These are phyloP conservation scores for Drosophila antonietae DNA, from an alignment of 2,888 invertebrate genomes.

Conservation along the genomic window DNA sequence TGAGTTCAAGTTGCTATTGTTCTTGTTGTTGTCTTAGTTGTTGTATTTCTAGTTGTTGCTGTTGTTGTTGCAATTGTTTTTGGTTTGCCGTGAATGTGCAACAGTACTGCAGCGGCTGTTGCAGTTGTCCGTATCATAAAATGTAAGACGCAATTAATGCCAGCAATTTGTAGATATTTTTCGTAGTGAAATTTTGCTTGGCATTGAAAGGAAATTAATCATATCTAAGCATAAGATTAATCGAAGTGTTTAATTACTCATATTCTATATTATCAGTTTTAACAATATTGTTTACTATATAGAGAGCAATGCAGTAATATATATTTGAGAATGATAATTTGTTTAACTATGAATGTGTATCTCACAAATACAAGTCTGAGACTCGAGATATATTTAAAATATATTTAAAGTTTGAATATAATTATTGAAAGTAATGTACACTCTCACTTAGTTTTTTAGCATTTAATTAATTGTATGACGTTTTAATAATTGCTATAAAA, in stretches of 20 bases:
- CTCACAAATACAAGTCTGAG: too few species aligned
- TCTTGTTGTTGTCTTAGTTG: slow-evolving; percentile 29
- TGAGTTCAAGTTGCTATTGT: slow-evolving; percentile 61
- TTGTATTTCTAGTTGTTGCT: slow-evolving; percentile 17
- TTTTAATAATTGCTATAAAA: too few species aligned
- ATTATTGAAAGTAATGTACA: too few species aligned
- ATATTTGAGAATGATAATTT: too few species aligned
- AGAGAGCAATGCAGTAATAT: too few species aligned
- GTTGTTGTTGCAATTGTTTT: slow-evolving; percentile 30
- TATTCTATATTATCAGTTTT: too few species aligned
- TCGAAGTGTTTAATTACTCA: neutral
- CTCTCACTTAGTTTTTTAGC: too few species aligned
- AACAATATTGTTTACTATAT: too few species aligned
- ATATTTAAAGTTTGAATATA: too few species aligned
- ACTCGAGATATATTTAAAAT: too few species aligned
- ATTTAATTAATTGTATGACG: too few species aligned
- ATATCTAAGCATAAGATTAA: neutral
- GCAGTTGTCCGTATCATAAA: slow-evolving; percentile 53
- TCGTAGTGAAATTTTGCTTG: neutral
- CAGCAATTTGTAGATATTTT: slow-evolving; percentile 2
- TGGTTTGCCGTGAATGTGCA: slow-evolving; percentile 5
- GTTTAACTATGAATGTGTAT: too few species aligned
- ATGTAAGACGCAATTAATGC: slow-evolving; percentile 37
- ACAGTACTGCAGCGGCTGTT: slow-evolving; percentile 21
- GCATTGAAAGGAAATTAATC: neutral